These are phyloP conservation scores for Pollenia amentaria DNA, from an alignment of 2,888 invertebrate genomes.

Conservation along the genomic window DNA sequence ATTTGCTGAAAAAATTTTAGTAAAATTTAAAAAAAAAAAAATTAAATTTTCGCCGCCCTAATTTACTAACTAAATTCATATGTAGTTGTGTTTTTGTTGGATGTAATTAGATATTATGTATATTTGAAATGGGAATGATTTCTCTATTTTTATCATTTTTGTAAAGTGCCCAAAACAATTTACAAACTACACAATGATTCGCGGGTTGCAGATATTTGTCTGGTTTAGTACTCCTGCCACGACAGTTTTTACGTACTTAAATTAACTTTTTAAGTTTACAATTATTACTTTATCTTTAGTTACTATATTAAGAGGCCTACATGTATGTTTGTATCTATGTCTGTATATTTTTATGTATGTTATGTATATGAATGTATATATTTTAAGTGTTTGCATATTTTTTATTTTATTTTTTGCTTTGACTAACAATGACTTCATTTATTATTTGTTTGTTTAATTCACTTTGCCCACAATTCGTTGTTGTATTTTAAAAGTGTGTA, in stretches of 20 bases:
- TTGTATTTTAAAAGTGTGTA: slow-evolving; percentile 40
- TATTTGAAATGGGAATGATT: neutral
- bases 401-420: slow-evolving; percentile 28
- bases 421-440: slow-evolving; percentile 58
- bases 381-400: slow-evolving; percentile 47
- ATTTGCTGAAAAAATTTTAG: too few relatives aligned
- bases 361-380: slow-evolving; percentile 26
- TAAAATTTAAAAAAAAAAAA: too few relatives aligned
- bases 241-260: slow-evolving; percentile 43
- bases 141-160: neutral
- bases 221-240: slow-evolving; percentile 55
- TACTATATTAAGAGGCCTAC: slow-evolving; percentile 30
- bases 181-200: slow-evolving; percentile 27
- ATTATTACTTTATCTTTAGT: slow-evolving; percentile 36
- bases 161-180: slow-evolving; percentile 41
- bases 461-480: slow-evolving; percentile 65
- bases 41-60: too few relatives aligned
- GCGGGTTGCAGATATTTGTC: neutral
- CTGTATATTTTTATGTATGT: slow-evolving; percentile 48
- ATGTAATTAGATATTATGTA: neutral
- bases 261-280: slow-evolving; percentile 42
- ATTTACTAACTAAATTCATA: too few relatives aligned
- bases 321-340: slow-evolving; percentile 12
- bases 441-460: slow-evolving; percentile 9
- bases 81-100: neutral